Percentiles rank a stretch among this genome's conserved stretches.
Conservation (phyloP, 2,888 invertebrate species). For the Trachelus troglodyta region DNA sequence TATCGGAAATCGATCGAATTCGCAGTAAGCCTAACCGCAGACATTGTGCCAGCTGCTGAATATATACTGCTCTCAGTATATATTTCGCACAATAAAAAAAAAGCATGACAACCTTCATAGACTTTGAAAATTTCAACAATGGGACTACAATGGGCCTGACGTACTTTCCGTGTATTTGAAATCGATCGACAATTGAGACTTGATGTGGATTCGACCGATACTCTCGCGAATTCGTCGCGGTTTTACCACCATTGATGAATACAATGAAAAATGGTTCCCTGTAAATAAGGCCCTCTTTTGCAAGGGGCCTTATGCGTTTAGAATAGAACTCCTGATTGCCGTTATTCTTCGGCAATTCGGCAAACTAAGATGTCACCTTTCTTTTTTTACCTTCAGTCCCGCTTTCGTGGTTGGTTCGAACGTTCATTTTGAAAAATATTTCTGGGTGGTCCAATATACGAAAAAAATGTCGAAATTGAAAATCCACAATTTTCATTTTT, state of each 20-base stretch:
- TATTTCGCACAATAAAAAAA: slow-evolving; percentile 35
- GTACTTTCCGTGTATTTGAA: slow-evolving; percentile 16
- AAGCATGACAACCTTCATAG: slow-evolving; percentile 47
- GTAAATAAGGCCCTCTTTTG: slow-evolving; percentile 6
- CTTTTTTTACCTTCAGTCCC: not conserved
- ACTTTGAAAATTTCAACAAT: slow-evolving; percentile 20
- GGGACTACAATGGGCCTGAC: slow-evolving; percentile 23
- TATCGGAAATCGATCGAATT: slow-evolving; percentile 42
- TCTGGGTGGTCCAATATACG: not conserved
- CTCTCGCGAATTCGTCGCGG: slow-evolving; percentile 21
- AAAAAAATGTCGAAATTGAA: not conserved
- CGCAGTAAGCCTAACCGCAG: slow-evolving; percentile 23
- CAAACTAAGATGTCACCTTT: not conserved
- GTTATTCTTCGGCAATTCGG: not conserved
- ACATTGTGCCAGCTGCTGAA: not conserved
- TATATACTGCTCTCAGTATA: not conserved
- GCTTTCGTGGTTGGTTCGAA: not conserved
- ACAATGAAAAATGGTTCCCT: slow-evolving; percentile 25
- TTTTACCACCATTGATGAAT: slow-evolving; percentile 15
- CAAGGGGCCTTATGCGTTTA: not conserved
- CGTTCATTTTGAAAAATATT: not conserved
- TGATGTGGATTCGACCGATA: slow-evolving; percentile 19
- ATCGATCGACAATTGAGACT: slow-evolving; percentile 29
- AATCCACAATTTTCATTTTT: not conserved
- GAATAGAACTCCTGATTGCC: not conserved